Evolutionary conservation across 1,140 invertebrate genomes (phyloP).

Genomic region (Drosophila virilis): DNA sequence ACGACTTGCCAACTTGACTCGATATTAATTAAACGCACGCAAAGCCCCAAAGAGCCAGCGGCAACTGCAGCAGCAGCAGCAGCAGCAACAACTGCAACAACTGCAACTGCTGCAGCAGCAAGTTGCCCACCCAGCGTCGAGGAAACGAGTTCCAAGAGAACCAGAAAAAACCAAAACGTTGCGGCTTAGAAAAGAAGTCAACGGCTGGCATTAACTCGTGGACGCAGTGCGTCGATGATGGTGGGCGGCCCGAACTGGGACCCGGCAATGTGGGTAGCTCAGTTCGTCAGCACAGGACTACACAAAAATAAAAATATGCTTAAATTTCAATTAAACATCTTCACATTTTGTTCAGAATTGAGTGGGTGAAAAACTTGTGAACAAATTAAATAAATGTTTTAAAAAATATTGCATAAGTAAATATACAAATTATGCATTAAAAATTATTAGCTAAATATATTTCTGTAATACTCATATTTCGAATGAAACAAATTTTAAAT

Average conservation of each 20-base stretch:
- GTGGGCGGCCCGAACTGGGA: slow-evolving; percentile 36
- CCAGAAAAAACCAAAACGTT: slow-evolving; percentile 36
- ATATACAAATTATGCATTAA: too few species aligned
- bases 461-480: too few species aligned
- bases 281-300: slow-evolving; percentile 8
- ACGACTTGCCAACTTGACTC: slow-evolving; percentile 57
- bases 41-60: slow-evolving; percentile 45
- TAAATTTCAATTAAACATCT: too few species aligned
- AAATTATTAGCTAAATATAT: too few species aligned
- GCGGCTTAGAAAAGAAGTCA: slow-evolving; percentile 52
- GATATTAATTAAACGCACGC: slow-evolving; percentile 80
- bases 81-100: slow-evolving; percentile 13
- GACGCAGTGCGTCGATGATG: slow-evolving; percentile 36
- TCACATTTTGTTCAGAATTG: too few species aligned
- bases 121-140: slow-evolving; percentile 66
- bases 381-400: too few species aligned
- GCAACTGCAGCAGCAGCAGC: slow-evolving; percentile 35
- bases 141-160: slow-evolving; percentile 65
- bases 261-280: neutral
- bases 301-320: neutral
- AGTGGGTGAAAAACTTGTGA: too few species aligned
- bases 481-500: too few species aligned
- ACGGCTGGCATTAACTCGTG: slow-evolving; percentile 11
- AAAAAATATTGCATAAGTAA: too few species aligned
- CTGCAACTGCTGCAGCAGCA: slow-evolving; percentile 31